Conservation (phyloP, 2,888 invertebrate species). For the Harpalus rufipes region DNA sequence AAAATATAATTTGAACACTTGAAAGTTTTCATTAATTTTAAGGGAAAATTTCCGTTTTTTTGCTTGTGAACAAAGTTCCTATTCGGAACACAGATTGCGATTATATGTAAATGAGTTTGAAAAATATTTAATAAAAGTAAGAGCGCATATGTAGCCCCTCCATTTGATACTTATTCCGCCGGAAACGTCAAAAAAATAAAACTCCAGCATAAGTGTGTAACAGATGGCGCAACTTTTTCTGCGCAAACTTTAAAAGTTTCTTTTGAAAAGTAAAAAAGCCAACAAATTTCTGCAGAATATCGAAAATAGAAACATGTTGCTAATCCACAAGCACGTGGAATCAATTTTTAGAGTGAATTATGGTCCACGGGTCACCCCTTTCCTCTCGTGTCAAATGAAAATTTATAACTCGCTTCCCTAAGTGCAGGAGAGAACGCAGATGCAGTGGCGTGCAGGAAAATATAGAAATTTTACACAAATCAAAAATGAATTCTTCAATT, state of each 20-base stretch:
- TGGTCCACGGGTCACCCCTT: constrained; percentile 26
- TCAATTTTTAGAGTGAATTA: constrained; percentile 57
- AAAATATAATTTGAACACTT: constrained; percentile 4
- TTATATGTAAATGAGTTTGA: constrained; percentile 52
- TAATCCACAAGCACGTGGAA: constrained; percentile 58
- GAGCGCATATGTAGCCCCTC: constrained; percentile 46
- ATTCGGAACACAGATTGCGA: constrained; percentile 27
- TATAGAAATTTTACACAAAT: not conserved
- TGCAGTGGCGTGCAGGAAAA: not conserved
- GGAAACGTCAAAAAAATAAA: constrained; percentile 51
- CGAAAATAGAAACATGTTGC: constrained; percentile 57
- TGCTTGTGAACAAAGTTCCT: not conserved
- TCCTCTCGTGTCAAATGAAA: constrained; percentile 63
- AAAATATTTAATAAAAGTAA: constrained; percentile 48
- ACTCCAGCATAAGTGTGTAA: constrained; percentile 47
- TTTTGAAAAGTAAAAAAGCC: constrained; percentile 48
- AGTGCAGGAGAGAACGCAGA: constrained; percentile 44
- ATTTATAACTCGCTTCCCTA: constrained; percentile 63
- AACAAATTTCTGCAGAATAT: constrained; percentile 50
- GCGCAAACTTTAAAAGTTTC: constrained; percentile 42
- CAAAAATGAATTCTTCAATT: not conserved
- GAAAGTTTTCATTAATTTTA: constrained; percentile 18
- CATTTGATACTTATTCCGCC: constrained; percentile 46
- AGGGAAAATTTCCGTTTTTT: constrained; percentile 20
- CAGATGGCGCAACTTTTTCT: constrained; percentile 50